Conservation (phyloP, 1,140 invertebrate genomes). For the Drosophila lowei region DNA sequence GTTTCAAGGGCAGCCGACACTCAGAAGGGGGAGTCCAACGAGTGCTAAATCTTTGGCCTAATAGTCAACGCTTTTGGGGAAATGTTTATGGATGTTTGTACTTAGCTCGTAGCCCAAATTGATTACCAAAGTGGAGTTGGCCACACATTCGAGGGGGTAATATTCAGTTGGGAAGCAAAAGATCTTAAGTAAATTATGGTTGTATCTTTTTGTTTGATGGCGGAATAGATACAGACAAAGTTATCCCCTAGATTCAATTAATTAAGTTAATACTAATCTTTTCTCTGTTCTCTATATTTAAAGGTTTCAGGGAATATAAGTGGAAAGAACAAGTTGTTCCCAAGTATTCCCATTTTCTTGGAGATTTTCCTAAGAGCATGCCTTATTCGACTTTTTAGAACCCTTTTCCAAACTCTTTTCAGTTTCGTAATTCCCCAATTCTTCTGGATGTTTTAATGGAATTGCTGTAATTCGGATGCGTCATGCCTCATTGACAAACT, state of each 20-base stretch:
- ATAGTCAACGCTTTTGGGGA: slow-evolving; percentile 55
- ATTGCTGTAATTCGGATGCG: neutral
- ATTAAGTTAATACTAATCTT: neutral
- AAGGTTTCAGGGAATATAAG: too few relatives aligned
- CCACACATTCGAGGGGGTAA: slow-evolving; percentile 7
- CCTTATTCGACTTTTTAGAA: too few relatives aligned
- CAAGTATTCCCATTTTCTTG: too few relatives aligned
- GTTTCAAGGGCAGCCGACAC: slow-evolving; percentile 35
- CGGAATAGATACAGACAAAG: slow-evolving; percentile 13
- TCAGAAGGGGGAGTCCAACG: slow-evolving; percentile 16
- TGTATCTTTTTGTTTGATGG: slow-evolving; percentile 11
- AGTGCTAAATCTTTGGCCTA: slow-evolving; percentile 58
- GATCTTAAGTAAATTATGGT: slow-evolving; percentile 12
- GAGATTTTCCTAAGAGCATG: too few relatives aligned
- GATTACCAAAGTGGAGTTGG: slow-evolving; percentile 44
- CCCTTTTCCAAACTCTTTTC: neutral
- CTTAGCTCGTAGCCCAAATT: slow-evolving; percentile 56
- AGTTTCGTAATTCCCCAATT: neutral
- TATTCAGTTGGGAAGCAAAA: slow-evolving; percentile 1
- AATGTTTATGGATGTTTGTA: slow-evolving; percentile 55
- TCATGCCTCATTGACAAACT: slow-evolving; percentile 13
- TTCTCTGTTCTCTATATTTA: too few relatives aligned
- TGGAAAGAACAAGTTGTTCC: too few relatives aligned
- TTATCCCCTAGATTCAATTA: neutral
- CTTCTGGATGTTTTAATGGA: too few relatives aligned